Percentiles rank a stretch among this genome's conserved stretches.
Conservation (phyloP, 2,113 vertebrate genomes). For the Chiloscyllium plagiosum region DNA sequence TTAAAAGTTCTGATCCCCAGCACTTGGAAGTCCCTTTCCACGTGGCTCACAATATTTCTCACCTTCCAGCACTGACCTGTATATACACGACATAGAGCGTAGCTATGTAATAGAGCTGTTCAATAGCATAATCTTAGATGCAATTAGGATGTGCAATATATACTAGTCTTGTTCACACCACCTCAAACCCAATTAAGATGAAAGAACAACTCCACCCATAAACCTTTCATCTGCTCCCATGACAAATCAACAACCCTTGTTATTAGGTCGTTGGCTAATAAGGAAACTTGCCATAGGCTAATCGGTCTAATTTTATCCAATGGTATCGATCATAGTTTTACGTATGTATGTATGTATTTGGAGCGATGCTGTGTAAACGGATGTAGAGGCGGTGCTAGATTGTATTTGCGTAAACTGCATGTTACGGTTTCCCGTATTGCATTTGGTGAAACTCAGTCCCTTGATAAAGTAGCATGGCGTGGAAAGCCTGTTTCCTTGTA, state of each 20-base stretch:
- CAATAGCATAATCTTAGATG: too few relatives aligned
- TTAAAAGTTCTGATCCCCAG: not conserved
- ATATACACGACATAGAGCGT: too few relatives aligned
- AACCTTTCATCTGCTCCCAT: not conserved
- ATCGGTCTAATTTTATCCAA: not conserved
- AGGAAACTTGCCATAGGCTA: not conserved
- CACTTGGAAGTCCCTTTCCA: too few relatives aligned
- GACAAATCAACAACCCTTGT: not conserved
- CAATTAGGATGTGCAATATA: not conserved
- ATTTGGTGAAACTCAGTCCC: not conserved
- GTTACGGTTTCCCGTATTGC: not conserved
- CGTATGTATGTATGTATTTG: not conserved
- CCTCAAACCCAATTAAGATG: not conserved
- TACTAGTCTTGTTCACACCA: not conserved
- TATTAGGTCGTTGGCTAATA: not conserved
- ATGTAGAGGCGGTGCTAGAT: not conserved
- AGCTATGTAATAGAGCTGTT: too few relatives aligned
- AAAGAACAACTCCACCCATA: not conserved
- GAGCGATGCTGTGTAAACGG: not conserved
- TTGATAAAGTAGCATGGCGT: not conserved
- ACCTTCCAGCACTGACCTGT: too few relatives aligned
- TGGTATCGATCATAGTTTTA: not conserved
- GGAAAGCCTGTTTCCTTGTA: not conserved
- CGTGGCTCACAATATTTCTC: too few relatives aligned
- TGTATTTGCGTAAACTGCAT: not conserved